Conservation (phyloP, 2,797 vertebrate genomes). For the Enteromius fasciolatus region DNA sequence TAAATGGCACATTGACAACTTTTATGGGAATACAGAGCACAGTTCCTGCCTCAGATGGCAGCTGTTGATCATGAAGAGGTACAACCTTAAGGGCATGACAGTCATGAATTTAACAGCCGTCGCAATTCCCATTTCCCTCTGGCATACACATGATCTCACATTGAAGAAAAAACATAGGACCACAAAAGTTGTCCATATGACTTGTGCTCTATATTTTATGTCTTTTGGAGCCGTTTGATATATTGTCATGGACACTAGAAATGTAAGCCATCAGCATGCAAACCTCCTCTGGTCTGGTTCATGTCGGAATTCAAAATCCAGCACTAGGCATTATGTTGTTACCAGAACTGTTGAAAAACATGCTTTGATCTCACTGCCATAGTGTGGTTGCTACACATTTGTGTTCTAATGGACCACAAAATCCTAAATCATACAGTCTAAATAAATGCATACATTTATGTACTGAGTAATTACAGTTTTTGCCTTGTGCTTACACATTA, state of each 20-base stretch:
- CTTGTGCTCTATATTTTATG: not conserved
- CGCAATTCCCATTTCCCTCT: not conserved
- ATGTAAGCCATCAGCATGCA: not conserved
- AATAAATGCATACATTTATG: not conserved
- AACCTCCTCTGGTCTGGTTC: not conserved
- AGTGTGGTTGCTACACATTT: not conserved
- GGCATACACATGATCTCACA: not conserved
- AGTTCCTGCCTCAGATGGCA: not conserved
- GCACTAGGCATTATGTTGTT: not conserved
- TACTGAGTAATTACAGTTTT: not conserved
- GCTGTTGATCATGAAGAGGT: conserved; percentile 16
- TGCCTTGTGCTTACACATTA: no score
- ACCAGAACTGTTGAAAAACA: not conserved
- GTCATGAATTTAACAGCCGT: not conserved
- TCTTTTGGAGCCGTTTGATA: not conserved
- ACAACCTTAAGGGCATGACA: conserved; percentile 16
- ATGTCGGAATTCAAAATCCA: not conserved
- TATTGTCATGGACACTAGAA: not conserved
- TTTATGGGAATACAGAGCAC: not conserved
- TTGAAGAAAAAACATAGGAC: not conserved
- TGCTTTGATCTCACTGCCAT: not conserved
- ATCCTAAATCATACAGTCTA: not conserved
- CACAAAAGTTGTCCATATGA: not conserved
- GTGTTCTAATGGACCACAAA: no score
- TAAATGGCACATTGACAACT: not conserved